Evolutionary conservation across 1,140 invertebrate genomes (phyloP).

Genomic region (Sminthurides bifidus): DNA sequence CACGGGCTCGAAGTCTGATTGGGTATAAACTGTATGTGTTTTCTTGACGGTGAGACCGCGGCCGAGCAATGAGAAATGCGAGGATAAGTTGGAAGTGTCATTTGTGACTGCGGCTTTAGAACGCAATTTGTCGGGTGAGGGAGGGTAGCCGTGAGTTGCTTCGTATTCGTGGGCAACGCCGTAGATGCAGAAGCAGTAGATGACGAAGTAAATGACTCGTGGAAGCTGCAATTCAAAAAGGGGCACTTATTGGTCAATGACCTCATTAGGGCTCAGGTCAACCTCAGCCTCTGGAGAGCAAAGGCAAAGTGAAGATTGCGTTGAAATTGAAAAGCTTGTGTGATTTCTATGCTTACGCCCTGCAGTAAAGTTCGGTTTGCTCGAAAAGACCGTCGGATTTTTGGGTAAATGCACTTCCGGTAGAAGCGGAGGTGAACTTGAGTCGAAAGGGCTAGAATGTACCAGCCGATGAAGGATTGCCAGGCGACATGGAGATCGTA

Average conservation of each 20-base stretch:
- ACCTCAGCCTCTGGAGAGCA: background rate
- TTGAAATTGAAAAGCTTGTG: background rate
- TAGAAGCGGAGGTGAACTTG: background rate
- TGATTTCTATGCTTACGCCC: background rate
- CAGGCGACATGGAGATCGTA: background rate
- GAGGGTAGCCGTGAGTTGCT: background rate
- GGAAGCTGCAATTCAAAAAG: background rate
- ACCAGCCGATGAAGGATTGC: background rate
- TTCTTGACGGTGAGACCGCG: background rate
- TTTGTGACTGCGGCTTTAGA: background rate
- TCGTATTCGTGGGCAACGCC: background rate
- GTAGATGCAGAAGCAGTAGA: background rate
- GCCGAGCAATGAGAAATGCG: too few relatives aligned
- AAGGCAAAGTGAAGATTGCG: background rate
- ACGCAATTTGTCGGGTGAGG: background rate
- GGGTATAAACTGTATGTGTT: background rate
- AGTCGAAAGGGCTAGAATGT: background rate
- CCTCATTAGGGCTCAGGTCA: background rate
- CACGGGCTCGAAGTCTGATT: background rate
- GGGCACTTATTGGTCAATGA: background rate
- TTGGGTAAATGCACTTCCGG: background rate
- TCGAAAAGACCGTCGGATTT: background rate
- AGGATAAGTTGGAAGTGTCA: too few relatives aligned
- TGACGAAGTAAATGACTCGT: background rate
- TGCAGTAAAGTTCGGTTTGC: background rate